Base-by-base conservation (phyloP, 2,888 invertebrate genomes). In the Parascotia fuliginaria region DNA sequence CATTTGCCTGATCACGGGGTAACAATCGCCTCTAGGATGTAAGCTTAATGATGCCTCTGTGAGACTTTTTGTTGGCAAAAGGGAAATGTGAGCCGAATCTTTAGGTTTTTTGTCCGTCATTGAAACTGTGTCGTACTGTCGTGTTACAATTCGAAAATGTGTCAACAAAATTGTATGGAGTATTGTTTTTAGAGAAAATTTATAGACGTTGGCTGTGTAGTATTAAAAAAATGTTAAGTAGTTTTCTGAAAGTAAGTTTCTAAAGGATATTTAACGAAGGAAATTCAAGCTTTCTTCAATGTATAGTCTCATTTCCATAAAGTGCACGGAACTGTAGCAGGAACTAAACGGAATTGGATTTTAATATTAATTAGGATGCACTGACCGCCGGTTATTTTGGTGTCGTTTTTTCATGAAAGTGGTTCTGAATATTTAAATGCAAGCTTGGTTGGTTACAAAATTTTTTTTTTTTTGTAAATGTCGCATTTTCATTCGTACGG, bases 1-100 rank as follows among this genome's bases (percentile, higher is more conserved):
- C 75, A 73, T 75, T 73, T 72, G 69, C 57, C 47, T 75, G 70
- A 72, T 75, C 72, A 70, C 46, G 9, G 43, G 43, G 38, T 50
- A 47, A 65, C 65, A 63, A 68, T 65, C 59, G 54, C 40, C 33
- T 43, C 38, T 37, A 40, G 41, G 41, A 42, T 33, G 42, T 29
- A 5, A 15, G 29, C 40, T 33, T 44, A 53, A 48, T 54, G 39
- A 48, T 38, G 44, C 11, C 42, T 45, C 19, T 29, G 24, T 13
- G n/a, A n/a, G n/a, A 34, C 22, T 39, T 42, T 54, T 48, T 42
- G 37, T 58, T 16, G 13, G 4, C 32, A 51, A 53, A 45, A 55
- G 43, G 42, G 39, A 44, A 43, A 29, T 19, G 14, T 31, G 12
- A 4, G 13, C 28, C 31, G 12, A 14, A 2, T 22, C 22, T 41